Evolutionary conservation across 2,888 invertebrate genomes (phyloP).

Genomic region (Pogonocherus hispidulus): DNA sequence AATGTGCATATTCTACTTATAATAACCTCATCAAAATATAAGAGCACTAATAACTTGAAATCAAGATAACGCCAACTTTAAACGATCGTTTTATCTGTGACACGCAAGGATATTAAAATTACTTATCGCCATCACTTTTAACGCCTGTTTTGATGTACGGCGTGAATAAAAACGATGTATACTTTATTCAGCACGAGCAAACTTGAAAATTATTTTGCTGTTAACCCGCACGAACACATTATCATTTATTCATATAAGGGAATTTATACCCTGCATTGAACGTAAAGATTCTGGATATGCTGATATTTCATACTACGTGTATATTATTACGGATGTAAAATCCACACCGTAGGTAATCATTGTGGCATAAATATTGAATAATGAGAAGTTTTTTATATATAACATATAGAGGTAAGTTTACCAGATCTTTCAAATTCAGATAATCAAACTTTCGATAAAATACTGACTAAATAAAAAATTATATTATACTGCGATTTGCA

Average conservation of each 20-base stretch:
- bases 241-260: conserved; percentile 52
- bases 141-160: conserved; percentile 43
- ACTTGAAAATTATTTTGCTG: conserved; percentile 47
- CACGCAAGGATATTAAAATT: conserved; percentile 47
- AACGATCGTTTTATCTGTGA: conserved; percentile 40
- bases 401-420: too few species aligned
- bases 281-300: conserved; percentile 44
- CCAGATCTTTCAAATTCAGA: too few species aligned
- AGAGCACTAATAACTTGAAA: conserved; percentile 37
- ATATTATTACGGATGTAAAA: conserved; percentile 20
- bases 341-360: background rate
- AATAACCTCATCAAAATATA: conserved; percentile 28
- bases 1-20: conserved; percentile 12
- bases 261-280: conserved; percentile 46
- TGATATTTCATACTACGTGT: conserved; percentile 29
- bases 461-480: too few species aligned
- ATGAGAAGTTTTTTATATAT: background rate
- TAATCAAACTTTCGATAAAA: too few species aligned
- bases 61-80: conserved; percentile 35
- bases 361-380: background rate
- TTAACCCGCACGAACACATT: conserved; percentile 50
- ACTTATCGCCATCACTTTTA: conserved; percentile 47
- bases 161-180: conserved; percentile 41
- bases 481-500: too few species aligned
- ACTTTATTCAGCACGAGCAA: conserved; percentile 45